Base-by-base conservation (phyloP, 2,797 vertebrate species). In the Sarcoramphus papa region DNA sequence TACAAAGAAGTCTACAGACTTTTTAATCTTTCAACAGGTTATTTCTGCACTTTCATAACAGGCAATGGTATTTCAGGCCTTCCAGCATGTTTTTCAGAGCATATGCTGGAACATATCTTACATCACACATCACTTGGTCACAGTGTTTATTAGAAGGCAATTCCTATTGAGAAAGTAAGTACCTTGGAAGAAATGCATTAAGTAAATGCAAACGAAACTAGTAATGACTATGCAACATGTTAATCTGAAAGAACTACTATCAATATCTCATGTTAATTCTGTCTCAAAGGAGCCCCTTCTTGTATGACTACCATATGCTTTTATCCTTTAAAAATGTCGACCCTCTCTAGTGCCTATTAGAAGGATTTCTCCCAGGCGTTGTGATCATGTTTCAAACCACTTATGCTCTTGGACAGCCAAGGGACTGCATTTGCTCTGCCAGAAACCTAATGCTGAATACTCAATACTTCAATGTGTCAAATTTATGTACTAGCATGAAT, bases 391-490 rank as follows among this genome's bases (percentile, higher is more conserved):
- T 96, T 96, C 97, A 93, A 96, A 92, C 68, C 86, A 95, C 91
- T 97, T 95, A 97, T 85, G 84, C 25, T 87, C 94, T 96, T 96
- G 93, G 93, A 95, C 92, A 97, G 97, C 87, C 95, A 89, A 93
- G 95, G 95, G 96, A 97, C 77, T 81, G 77, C 94, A 89, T 92
- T 95, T 94, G 63, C 79, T 96, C 70, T 95, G 76, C 93, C 77
- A 88, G 93, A 95, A 95, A 95, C 91, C 85, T 95, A 96, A 95
- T 64, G 91, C 92, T 96, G 95, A 97, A 94, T 82, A 89, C 94
- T 89, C 96, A 95, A 40, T 94, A 88, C 65, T 90, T 94, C 92
- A 88, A 35, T 35, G 65, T 88, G 92, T 93, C 93, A 92, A 88
- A 93, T 82, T 92, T 90, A 92, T 94, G 74, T 94, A 70, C 62